Conservation (phyloP, 2,797 vertebrate genomes). For the Acanthurus tractus region DNA sequence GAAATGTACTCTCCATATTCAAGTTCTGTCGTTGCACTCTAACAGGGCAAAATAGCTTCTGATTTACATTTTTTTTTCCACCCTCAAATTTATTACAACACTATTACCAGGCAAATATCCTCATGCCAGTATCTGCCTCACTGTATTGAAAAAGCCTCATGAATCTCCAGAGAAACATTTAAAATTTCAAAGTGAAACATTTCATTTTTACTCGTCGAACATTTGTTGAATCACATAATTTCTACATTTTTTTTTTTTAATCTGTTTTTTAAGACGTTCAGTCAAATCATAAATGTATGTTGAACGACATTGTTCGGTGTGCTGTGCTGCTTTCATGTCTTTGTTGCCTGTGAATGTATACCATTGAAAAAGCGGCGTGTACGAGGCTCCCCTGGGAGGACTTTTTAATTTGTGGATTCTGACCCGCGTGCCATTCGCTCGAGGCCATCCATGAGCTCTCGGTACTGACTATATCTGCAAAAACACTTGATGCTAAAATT, state of each 20-base stretch:
- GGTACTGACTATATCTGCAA: constrained; percentile 70
- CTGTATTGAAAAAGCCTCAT: constrained; percentile 66
- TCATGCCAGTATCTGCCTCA: constrained; percentile 70
- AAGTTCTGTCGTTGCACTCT: constrained; percentile 28
- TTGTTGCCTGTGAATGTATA: constrained; percentile 75
- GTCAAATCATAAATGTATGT: constrained; percentile 61
- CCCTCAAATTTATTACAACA: constrained; percentile 65
- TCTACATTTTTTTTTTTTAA: constrained; percentile 17
- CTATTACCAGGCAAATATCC: constrained; percentile 74
- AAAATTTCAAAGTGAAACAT: constrained; percentile 78
- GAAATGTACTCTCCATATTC: constrained; percentile 53
- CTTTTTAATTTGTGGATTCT: constrained; percentile 84
- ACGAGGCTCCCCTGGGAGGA: constrained; percentile 74
- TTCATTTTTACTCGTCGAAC: constrained; percentile 74
- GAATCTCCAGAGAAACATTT: constrained; percentile 68
- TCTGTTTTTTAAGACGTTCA: constrained; percentile 43
- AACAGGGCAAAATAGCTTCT: constrained; percentile 59
- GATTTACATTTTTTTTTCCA: constrained; percentile 59
- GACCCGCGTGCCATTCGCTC: constrained; percentile 78
- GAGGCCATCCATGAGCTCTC: constrained; percentile 79
- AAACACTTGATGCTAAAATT: constrained; percentile 81
- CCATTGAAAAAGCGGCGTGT: constrained; percentile 60
- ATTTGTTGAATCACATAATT: constrained; percentile 75
- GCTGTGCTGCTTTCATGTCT: constrained; percentile 73
- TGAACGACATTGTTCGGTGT: constrained; percentile 64